Base-by-base conservation (phyloP, 2,113 vertebrate genomes). In the Rhombomys opimus region DNA sequence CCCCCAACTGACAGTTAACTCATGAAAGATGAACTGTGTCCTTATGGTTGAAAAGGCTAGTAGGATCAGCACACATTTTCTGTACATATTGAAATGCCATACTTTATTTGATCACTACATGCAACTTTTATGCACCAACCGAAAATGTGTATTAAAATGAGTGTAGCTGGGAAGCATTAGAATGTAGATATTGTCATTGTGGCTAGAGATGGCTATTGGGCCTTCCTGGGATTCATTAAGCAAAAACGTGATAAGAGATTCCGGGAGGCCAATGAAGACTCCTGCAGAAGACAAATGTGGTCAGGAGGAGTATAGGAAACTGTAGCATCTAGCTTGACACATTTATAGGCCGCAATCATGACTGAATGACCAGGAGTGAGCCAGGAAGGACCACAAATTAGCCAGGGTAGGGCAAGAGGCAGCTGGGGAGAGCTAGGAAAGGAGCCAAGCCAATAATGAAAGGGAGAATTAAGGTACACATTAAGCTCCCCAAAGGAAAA, bases 361-460 rank as follows among this genome's bases (percentile, higher is more conserved):
- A 95, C 91, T 95, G 92, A 61, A 91, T 94, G n/a, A 96, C 41
- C 30, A 96, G 87, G 54, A 78, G 97, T 94, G 92, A 95, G 97
- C 95, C 94, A 46, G 46, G 0, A 2, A 46, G 46, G 0, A 2
- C 94, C 96, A 23, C 84, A 89, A 97, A 94, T 97, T 93, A 97
- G 96, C 95, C 96, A 96, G 94, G 97, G 91, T 50, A 97, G 54
- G 94, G 81, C 52, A 0, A 92, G 93, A 98, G 98, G 88, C 97
- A 98, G 97, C 96, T 97, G 94, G 97, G 97, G 97, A 98, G 97
- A 97, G 41, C 97, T 98, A 98, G 98, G 98, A 98, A 92, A 90
- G 86, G 59, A 97, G 93, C 98, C 98, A 98, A 98, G 97, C 97
- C 97, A 41, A 97, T 98, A 98, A 97, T 96, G 98, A 98, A 98